Base-by-base conservation (phyloP, 2,888 invertebrate genomes). In the Ichneumon xanthorius region DNA sequence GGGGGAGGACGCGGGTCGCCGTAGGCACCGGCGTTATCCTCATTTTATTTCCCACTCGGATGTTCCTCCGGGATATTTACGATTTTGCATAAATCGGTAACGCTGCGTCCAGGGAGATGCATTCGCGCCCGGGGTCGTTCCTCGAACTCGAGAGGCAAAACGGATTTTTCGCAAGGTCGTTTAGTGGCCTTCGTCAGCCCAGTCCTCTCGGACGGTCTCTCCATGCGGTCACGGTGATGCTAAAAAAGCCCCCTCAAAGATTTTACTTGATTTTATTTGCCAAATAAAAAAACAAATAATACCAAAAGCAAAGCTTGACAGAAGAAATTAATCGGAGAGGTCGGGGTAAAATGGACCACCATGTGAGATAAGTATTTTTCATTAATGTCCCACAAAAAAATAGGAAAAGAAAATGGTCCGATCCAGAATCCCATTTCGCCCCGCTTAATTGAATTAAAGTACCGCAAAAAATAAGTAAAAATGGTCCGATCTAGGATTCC, bases 111-210 rank as follows among this genome's bases (percentile, higher is more conserved):
- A 78, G 30, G 45, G 45, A 58, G 40, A n/a, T 45, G 58, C 37
- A 78, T 78, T 70, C 78, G 45, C 48, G 78, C n/a, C 40, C 68
- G 55, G 40, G 78, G 68, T 78, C 78, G 78, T 78, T 78, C 68
- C 67, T 55, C 77, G 78, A 78, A 68, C 78, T 70, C 68, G 22
- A 16, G 37, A 58, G 30, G 58, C 48, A 67, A 67, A 22, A 45
- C 16, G 55, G 55, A 68, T 67, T 68, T 67, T 55, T 55, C 22
- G 22, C 77, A 77, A 77, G 77, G 77, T 40, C 77, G 37, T 40
- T 55, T 9, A 16, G 16, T 19, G 67, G 67, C 65, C 77, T 67
- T 53, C 77, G 53, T 53, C 77, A 53, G 11, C 55, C 1, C 26
- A 16, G 5, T 22, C 26, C 30, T 16, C 55, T 40, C 40, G 40